phyloP scores from a whole-genome alignment of 2,888 invertebrate genomes.

The Sinhomidia bicolor region DNA sequence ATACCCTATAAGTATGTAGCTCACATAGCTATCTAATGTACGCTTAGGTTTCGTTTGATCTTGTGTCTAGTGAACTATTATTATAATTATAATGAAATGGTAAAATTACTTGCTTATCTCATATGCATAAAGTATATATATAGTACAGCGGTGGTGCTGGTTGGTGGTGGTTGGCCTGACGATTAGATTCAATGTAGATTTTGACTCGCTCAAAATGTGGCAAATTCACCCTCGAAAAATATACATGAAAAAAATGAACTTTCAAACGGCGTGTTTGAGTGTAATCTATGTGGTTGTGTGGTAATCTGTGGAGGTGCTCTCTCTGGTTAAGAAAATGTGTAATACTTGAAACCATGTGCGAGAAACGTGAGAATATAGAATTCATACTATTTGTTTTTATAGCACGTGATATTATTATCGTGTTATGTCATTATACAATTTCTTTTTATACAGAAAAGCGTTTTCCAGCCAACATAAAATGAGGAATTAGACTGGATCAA shows the following conservation, averaged over 20 bases:
- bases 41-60: too few species aligned
- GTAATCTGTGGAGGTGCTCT: background rate
- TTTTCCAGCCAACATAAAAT: conserved; percentile 14
- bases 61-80: too few species aligned
- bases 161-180: background rate
- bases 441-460: background rate
- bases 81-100: conserved; percentile 10
- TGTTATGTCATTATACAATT: too few species aligned
- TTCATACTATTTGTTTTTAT: background rate
- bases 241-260: too few species aligned
- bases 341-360: conserved; percentile 23
- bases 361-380: background rate
- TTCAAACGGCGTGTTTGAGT: background rate
- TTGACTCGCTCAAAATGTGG: conserved; percentile 17
- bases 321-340: background rate
- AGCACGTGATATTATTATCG: conserved; percentile 13
- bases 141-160: background rate
- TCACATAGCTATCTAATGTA: too few species aligned
- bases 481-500: conserved; percentile 24
- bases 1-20: too few species aligned
- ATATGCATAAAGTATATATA: background rate
- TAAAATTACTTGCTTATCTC: conserved; percentile 45
- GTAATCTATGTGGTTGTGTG: too few species aligned
- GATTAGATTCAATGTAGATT: conserved; percentile 30
- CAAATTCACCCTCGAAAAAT: conserved; percentile 16